Evolutionary conservation across 1,140 invertebrate genomes (phyloP).

Genomic region (Hyles euphorbiae): DNA sequence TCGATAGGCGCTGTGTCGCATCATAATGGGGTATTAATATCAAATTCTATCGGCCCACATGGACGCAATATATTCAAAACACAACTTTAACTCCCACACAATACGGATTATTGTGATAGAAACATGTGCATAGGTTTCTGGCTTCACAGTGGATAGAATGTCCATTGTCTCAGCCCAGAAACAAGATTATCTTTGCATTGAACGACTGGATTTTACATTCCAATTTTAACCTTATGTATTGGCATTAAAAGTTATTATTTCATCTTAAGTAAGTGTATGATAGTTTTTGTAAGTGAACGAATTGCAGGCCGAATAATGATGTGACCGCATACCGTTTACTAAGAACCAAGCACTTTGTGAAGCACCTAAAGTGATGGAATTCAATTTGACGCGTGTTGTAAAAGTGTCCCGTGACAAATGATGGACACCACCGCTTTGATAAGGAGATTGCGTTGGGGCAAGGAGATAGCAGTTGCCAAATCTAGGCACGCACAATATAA

Average conservation of each 20-base stretch:
- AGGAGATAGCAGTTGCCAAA: too few species aligned
- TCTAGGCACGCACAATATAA: too few species aligned
- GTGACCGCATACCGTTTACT: constrained; percentile 44
- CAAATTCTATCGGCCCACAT: constrained; percentile 17
- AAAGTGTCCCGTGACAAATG: constrained; percentile 28
- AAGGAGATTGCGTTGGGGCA: too few species aligned
- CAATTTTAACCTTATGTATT: constrained; percentile 32
- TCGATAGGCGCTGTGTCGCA: constrained; percentile 27
- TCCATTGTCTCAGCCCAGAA: constrained; percentile 50
- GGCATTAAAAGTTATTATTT: constrained; percentile 19
- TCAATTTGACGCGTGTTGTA: constrained; percentile 30
- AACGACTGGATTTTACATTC: constrained; percentile 15
- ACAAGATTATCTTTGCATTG: constrained; percentile 27
- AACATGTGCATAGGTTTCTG: constrained; percentile 12
- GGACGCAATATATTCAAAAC: constrained; percentile 8
- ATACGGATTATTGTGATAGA: neutral
- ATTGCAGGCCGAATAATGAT: constrained; percentile 58
- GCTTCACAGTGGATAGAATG: constrained; percentile 42
- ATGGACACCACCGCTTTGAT: neutral
- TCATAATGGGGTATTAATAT: constrained; percentile 34
- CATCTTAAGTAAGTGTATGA: constrained; percentile 9
- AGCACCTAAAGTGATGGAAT: constrained; percentile 40
- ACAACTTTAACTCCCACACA: neutral
- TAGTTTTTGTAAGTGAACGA: constrained; percentile 28
- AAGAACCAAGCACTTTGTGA: constrained; percentile 44